Conservation (phyloP, 2,888 invertebrate genomes). For the Lepidonotus clava region DNA sequence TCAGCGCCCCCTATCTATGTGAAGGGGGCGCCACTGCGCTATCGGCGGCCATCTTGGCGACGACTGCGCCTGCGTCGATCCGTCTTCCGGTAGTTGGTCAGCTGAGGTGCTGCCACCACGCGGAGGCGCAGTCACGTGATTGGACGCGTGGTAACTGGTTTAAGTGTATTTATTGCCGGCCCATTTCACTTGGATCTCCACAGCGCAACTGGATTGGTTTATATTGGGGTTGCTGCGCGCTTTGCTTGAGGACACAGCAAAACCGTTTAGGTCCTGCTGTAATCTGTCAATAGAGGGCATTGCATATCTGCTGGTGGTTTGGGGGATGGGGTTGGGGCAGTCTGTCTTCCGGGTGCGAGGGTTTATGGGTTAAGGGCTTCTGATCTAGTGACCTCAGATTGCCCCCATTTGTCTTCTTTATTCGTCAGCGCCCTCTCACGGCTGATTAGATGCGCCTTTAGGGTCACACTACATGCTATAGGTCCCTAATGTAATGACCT, state of each 20-base stretch:
- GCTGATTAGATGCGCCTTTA: neutral
- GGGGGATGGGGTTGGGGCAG: too few species aligned
- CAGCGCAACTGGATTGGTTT: too few species aligned
- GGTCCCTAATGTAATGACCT: neutral
- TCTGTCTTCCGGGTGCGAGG: too few species aligned
- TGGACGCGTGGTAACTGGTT: too few species aligned
- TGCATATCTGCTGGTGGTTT: too few species aligned
- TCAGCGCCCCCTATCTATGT: neutral
- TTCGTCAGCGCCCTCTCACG: neutral
- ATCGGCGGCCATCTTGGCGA: constrained; percentile 19
- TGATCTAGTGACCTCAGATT: neutral
- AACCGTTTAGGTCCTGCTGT: too few species aligned
- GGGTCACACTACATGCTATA: neutral
- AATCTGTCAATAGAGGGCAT: too few species aligned
- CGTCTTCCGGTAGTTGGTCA: neutral
- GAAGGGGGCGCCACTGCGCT: neutral
- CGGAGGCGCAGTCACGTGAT: too few species aligned
- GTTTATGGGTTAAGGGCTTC: neutral
- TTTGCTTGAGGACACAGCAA: too few species aligned
- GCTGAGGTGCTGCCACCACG: neutral
- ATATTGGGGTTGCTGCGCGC: too few species aligned
- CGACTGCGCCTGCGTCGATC: neutral
- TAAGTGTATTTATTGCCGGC: too few species aligned
- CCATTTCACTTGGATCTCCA: too few species aligned
- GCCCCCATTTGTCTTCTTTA: neutral